Evolutionary conservation across 1,140 invertebrate genomes (phyloP), one percentile per base, ranked within the genome.

Genomic region (Diplogasteroides magnus): DNA sequence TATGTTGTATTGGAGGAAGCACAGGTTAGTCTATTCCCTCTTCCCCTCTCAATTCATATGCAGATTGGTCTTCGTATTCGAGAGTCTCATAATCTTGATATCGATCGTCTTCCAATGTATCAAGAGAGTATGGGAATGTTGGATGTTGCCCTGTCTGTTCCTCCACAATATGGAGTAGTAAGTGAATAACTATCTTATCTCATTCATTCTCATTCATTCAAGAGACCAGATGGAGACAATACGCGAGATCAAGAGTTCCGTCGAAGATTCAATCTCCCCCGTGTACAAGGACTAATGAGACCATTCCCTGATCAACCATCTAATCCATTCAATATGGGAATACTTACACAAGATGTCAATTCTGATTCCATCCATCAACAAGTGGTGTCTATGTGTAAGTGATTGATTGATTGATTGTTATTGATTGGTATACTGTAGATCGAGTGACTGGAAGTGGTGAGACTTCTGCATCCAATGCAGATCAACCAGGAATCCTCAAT

Each of bases 1-100:
- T 82, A 82, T 66, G 80, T 82, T 0, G 81, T 83, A n/a, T 67
- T 82, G 59, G 81, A 83, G 65, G 80, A 82, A 71, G 81, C 80
- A 1, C 81, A 82, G 68, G 37, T 48, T 48, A 19, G 19, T 48
- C 37, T 48, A 48, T 19, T 48, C 37, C 37, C 37, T 11, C 19
- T 48, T 19, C 19, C 19, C 37, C n/a, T n/a, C n/a, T n/a, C n/a
- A n/a, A n/a, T n/a, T n/a, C n/a, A n/a, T n/a, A n/a, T n/a, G n/a
- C 37, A 79, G 68, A 82, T 82, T 64, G 80, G 80, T 58, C 55
- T 82, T 28, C 57, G 79, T 19, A 83, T 82, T 60, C 63, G 81
- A 19, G 80, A 82, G 69, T 77, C 74, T 28, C 82, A 80, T 64
- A 73, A 76, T 2, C 61, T 82, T 15, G 80, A 83, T 73, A 83